Evolutionary conservation across 2,888 invertebrate species (phyloP).

Genomic region (Andrena bucephala): DNA sequence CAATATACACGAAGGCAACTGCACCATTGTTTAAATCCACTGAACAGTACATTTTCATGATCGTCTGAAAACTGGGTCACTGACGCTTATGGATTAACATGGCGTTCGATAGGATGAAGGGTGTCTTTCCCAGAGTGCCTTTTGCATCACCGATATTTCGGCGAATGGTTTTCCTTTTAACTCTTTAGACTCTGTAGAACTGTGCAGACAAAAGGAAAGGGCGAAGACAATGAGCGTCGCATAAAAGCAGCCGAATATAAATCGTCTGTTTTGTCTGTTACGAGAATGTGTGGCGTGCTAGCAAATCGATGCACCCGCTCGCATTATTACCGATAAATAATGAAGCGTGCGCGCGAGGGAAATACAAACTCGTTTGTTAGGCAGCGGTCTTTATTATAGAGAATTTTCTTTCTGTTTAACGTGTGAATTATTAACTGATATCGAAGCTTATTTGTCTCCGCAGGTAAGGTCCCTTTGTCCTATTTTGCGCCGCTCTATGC

Average conservation of each 20-base stretch:
- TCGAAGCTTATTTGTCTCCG: conserved; percentile 42
- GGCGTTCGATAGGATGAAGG: neutral
- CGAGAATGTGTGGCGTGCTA: neutral
- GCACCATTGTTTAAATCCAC: too few relatives aligned
- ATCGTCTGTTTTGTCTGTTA: conserved; percentile 32
- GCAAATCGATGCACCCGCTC: conserved; percentile 37
- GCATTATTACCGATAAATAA: conserved; percentile 50
- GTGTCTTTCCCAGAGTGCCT: neutral
- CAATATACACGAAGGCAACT: too few relatives aligned
- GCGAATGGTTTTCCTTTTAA: neutral
- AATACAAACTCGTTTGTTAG: conserved; percentile 45
- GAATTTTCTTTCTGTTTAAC: conserved; percentile 1
- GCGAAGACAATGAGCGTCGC: conserved; percentile 21
- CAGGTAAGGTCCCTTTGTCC: neutral
- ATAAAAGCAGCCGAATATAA: conserved; percentile 7
- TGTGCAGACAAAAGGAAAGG: neutral
- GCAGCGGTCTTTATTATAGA: conserved; percentile 12
- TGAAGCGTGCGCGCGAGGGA: neutral
- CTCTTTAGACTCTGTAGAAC: neutral
- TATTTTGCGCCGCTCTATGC: conserved; percentile 16
- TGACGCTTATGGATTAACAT: neutral
- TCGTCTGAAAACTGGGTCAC: neutral
- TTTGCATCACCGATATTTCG: conserved; percentile 7
- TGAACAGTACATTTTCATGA: too few relatives aligned
- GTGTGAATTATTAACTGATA: conserved; percentile 43